phyloP scores from a whole-genome alignment of 2,113 vertebrate genomes.

The Ameiurus melas region DNA sequence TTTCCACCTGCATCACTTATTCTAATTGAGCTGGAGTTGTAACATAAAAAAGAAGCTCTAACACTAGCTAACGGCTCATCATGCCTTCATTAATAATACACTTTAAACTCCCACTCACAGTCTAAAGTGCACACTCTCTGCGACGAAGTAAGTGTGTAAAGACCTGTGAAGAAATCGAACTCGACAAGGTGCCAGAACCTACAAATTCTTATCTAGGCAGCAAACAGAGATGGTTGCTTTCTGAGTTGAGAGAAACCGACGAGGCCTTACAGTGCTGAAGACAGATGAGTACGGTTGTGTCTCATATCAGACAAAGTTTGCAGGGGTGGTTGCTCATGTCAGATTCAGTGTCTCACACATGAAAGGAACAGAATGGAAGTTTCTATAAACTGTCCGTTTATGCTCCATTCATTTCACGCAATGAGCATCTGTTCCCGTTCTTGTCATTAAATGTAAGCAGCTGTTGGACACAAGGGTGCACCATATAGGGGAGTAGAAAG shows the following conservation, averaged over 20 bases:
- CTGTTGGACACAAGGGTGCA: slow-evolving; percentile 14
- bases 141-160: background rate
- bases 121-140: background rate
- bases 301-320: slow-evolving; percentile 11
- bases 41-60: background rate
- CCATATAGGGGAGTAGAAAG: background rate
- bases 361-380: slow-evolving; percentile 4
- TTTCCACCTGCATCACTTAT: slow-evolving; percentile 22
- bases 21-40: slow-evolving; percentile 1
- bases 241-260: slow-evolving; percentile 46
- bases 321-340: slow-evolving; percentile 7
- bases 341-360: slow-evolving; percentile 14
- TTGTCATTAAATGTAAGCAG: slow-evolving; percentile 22
- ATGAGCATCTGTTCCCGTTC: slow-evolving; percentile 21
- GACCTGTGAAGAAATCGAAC: slow-evolving; percentile 19
- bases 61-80: background rate
- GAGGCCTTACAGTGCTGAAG: slow-evolving; percentile 15
- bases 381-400: slow-evolving; percentile 8
- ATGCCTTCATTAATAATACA: slow-evolving; percentile 26
- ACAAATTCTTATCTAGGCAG: slow-evolving; percentile 27
- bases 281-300: slow-evolving; percentile 29
- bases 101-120: background rate
- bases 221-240: slow-evolving; percentile 14
- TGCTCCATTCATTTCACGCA: slow-evolving; percentile 10
- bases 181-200: slow-evolving; percentile 37